Base-by-base conservation (phyloP, 2,797 vertebrate genomes). In the Eulemur coronatus region DNA sequence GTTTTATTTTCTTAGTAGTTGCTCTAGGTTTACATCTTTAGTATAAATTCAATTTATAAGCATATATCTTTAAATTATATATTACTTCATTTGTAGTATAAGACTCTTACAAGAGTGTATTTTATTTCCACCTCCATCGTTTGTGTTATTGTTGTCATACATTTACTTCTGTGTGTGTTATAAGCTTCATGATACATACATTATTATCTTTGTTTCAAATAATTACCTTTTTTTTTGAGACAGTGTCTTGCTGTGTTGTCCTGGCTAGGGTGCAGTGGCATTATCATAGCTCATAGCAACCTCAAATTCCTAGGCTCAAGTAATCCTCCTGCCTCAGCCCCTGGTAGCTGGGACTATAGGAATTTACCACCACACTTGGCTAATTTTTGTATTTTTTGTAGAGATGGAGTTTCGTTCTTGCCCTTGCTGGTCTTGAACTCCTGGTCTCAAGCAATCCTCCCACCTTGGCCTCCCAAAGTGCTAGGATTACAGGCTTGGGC, bases 161-260 rank as follows among this genome's bases (percentile, higher is more conserved):
- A 91, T 84, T 91, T 87, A 84, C 41, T 78, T 91, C 24, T 65
- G 0, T 84, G 30, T 70, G 20, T 86, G 17, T 82, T 79, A 73
- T 24, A 88, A 72, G 50, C n/a, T 65, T n/a, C 20, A 38, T 73
- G 57, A 61, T 79, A 70, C 59, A 57, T 57, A 11, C 9, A 75
- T 75, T 93, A 30, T 89, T 93, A 28, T 59, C 55, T 92, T 96
- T 94, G 52, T n/a, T 94, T 89, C 78, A 92, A 69, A 84, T 33
- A 73, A 22, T 84, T 84, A 59, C n/a, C 10, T 80, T 78, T 78
- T 63, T 70, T 72, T 72, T 26, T 70, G 69, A 72, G 69, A 28
- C 41, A 41, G 3, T 22, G 5, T 13, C n/a, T 38, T 26, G 35
- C 17, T 61, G 35, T 59, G 55, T 72, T 41, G 41, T 24, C 38